Base-by-base conservation (phyloP, 2,113 vertebrate genomes). In the Stictonetta naevosa region DNA sequence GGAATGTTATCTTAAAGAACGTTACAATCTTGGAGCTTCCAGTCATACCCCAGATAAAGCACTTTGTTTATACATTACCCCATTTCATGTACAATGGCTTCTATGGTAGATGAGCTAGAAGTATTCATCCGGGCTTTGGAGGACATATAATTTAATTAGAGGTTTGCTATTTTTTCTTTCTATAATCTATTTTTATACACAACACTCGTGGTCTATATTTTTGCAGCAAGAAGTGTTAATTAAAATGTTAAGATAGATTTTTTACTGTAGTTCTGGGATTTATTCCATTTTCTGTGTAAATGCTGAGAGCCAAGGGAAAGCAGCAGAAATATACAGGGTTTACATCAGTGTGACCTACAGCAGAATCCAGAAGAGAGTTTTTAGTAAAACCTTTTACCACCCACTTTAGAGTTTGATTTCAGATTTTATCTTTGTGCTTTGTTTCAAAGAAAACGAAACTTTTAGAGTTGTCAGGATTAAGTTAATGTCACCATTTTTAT, bases 1-100 rank as follows among this genome's bases (percentile, higher is more conserved):
- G 98, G 98, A 98, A 98, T 98, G 98, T 98, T 98, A 98, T 98
- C 98, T 98, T 97, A 96, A 97, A 97, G 97, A 93, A 97, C 88
- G 66, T 89, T 97, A 93, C 95, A 97, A 96, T 97, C 96, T 90
- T 93, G 95, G 94, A 97, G 96, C 96, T 97, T 97, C 97, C 97
- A 97, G 95, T 96, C 97, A 96, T 95, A 73, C 68, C 84, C 97
- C 58, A 98, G 98, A 98, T 98, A 98, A 98, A 98, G 83, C 68
- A 66, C 91, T 96, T 73, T 97, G 98, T 98, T 98, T 98, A 98
- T 97, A 96, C 80, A 77, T 96, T 95, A 91, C 76, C 92, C 90
- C 48, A 63, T 95, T 97, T 90, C 93, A 94, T 28, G 26, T 84
- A 94, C 96, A 97, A 91, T 92, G 82, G 79, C 82, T 96, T 94